Base-by-base conservation (phyloP, 1,140 invertebrate genomes). In the Drosophila miranda region DNA sequence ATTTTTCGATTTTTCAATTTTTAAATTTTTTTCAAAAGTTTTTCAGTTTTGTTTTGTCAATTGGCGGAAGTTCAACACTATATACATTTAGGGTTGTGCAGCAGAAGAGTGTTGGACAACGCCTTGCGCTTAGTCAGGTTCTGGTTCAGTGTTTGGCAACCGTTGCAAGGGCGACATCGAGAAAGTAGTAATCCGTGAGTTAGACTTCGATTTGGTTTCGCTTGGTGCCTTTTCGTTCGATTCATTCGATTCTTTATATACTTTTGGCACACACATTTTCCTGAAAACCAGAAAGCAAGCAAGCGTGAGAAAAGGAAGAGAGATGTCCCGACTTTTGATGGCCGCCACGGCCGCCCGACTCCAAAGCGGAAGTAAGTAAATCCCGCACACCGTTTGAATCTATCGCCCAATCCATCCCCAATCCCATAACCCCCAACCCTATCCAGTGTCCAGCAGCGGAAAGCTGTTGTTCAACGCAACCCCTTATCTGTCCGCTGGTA, bases 261-360 rank as follows among this genome's bases (percentile, higher is more conserved):
- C 14, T 38, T 30, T 8, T 8, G 28, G 28, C 28, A 54, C 62
- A 66, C 61, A 68, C 66, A 68, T 34, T 67, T 46, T 26, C 50
- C 50, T 14, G 8, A 13, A 38, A 48, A 48, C 16, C 6, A 44
- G 14, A 23, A 7, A 13, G 8, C 16, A 38, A 34, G 43, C 19
- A 54, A 60, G 9, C 28, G 30, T 23, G 14, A 7, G 7, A 26
- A 41, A 41, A 50, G 26, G 26, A 45, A 16, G 21, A 34, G 21
- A 45, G 11, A 86, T 86, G 82, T 86, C 82, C 6, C 67, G 82
- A 60, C 57, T 82, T 26, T 59, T 86, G 50, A 55, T 52, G 60
- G 71, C 62, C 9, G 45, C 69, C 23, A 48, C 61, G 11, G 52
- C 58, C 34, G 11, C 34, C 55, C 74, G 61, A 9, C 14, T 87